phyloP scores from a whole-genome alignment of 2,888 invertebrate genomes.

The Diaphora mendica region DNA sequence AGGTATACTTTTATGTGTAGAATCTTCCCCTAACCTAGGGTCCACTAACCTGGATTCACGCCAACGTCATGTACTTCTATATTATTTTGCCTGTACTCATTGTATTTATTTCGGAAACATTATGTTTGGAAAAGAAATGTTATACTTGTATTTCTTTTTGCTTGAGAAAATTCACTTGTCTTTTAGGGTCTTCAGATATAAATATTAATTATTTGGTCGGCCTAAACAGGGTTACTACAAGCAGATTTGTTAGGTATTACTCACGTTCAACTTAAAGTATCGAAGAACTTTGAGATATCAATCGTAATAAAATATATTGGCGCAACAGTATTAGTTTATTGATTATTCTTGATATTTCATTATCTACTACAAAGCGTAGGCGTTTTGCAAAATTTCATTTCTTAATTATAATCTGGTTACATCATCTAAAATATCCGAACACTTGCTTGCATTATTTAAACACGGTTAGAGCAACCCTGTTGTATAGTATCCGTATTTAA shows the following conservation, averaged over 20 bases:
- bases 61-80: neutral
- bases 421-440: neutral
- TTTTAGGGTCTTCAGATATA: neutral
- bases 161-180: neutral
- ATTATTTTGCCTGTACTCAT: neutral
- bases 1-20: neutral
- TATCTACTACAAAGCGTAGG: no score
- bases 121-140: neutral
- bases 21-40: neutral
- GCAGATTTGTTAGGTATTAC: no score
- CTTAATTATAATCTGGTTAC: neutral
- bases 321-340: no score
- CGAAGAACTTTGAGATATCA: no score
- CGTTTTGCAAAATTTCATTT: neutral
- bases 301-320: no score
- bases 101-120: neutral
- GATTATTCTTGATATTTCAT: no score
- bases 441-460: neutral
- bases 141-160: neutral
- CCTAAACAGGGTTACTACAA: no score
- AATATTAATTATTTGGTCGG: no score
- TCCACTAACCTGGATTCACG: neutral
- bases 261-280: no score
- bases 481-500: neutral
- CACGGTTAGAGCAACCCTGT: no score